phyloP scores from a whole-genome alignment of 2,797 vertebrate species.

The Hylomyscus alleni region DNA sequence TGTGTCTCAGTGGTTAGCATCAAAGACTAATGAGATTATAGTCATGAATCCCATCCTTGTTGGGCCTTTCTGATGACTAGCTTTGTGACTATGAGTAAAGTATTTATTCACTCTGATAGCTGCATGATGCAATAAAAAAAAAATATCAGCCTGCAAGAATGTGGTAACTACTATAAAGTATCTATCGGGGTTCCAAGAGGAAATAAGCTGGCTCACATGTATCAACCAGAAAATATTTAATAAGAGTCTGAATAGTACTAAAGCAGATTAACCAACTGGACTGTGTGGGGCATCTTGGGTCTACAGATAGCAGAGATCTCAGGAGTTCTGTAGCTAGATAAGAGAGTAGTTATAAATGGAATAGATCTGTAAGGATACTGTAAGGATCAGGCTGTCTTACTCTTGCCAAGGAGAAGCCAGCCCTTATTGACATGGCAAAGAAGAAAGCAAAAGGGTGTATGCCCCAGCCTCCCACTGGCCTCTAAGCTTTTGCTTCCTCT shows the following conservation, averaged over 20 bases:
- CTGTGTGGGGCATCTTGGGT: background rate
- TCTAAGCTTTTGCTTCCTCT: background rate
- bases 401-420: background rate
- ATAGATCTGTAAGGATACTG: background rate
- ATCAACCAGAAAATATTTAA: background rate
- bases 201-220: background rate
- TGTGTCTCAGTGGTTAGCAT: background rate
- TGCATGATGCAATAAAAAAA: background rate
- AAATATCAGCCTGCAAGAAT: too few species aligned
- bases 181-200: background rate
- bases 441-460: background rate
- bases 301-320: background rate
- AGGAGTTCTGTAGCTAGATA: background rate
- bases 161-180: background rate
- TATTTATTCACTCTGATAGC: background rate
- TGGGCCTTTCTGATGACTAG: background rate
- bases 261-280: background rate
- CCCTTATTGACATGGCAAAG: background rate
- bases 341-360: background rate
- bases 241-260: background rate
- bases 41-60: background rate
- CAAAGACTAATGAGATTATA: background rate
- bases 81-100: background rate
- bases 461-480: background rate
- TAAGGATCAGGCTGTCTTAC: background rate